Conservation (phyloP, 2,113 vertebrate genomes). For the Varanus salvator region DNA sequence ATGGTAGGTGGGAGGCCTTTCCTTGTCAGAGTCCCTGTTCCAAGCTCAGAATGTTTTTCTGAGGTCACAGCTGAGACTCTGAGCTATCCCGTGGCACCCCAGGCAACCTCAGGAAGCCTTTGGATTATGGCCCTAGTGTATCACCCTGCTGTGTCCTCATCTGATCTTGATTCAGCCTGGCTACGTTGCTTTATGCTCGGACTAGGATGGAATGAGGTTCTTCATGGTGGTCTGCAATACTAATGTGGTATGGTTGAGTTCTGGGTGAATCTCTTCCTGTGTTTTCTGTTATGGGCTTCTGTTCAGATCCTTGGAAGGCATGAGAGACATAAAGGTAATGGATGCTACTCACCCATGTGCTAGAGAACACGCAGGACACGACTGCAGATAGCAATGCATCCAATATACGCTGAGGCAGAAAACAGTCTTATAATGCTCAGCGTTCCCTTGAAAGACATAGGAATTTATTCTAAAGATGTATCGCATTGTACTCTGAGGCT, state of each 20-base stretch:
- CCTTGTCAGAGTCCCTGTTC: no score
- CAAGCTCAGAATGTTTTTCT: no score
- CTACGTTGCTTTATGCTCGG: neutral
- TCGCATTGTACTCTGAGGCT: no score
- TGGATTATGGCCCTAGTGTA: neutral
- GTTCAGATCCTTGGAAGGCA: neutral
- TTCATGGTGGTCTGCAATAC: neutral
- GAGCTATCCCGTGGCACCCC: no score
- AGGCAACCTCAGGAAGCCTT: no score
- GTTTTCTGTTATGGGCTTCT: neutral
- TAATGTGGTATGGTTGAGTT: neutral
- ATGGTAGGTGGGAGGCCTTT: no score
- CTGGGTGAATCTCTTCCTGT: neutral
- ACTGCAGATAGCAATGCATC: neutral
- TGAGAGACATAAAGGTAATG: conserved; percentile 28
- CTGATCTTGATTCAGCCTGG: neutral
- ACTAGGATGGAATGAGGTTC: neutral
- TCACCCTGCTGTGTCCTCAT: neutral
- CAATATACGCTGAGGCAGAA: no score
- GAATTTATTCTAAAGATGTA: no score
- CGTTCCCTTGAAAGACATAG: no score
- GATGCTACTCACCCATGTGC: conserved; percentile 18
- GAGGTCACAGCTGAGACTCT: no score
- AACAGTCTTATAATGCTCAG: no score
- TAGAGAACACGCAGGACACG: conserved; percentile 38